A percentile compares a stretch with the other conserved stretches of the same genome.
Conservation (phyloP, 1,140 invertebrate species). For the Antheraea mylitta region DNA sequence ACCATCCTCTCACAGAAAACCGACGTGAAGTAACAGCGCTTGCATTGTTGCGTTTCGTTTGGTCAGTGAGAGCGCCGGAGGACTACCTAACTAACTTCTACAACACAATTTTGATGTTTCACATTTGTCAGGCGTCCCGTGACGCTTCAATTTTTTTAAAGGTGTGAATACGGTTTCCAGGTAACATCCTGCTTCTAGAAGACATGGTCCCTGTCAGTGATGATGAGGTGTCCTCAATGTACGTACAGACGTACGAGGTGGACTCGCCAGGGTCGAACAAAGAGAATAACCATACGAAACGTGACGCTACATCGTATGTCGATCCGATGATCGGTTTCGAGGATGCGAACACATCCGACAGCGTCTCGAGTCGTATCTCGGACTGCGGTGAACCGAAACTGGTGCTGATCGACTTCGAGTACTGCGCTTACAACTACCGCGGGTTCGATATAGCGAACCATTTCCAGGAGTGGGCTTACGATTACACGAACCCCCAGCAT, state of each 20-base stretch:
- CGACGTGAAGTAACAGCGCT: too few species aligned
- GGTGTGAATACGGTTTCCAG: too few species aligned
- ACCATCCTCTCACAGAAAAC: too few species aligned
- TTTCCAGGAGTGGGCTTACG: conserved; percentile 96
- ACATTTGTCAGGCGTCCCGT: too few species aligned
- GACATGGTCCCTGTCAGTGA: conserved; percentile 57
- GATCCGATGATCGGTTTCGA: conserved; percentile 39
- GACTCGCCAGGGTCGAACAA: conserved; percentile 25
- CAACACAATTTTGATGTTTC: too few species aligned
- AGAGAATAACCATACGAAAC: conserved; percentile 31
- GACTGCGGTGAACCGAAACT: conserved; percentile 82
- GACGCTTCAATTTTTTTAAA: too few species aligned
- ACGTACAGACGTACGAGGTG: conserved; percentile 20
- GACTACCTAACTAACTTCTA: too few species aligned
- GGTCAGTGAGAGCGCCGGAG: too few species aligned
- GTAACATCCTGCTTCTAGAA: conserved; percentile 80
- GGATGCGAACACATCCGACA: conserved; percentile 61
- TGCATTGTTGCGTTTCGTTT: too few species aligned
- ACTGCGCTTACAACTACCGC: conserved; percentile 95
- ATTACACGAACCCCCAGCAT: conserved; percentile 89
- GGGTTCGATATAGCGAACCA: conserved; percentile 98
- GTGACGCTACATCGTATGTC: neutral
- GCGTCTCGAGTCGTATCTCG: conserved; percentile 52
- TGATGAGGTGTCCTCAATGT: conserved; percentile 35
- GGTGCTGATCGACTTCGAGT: conserved; percentile 95